A percentile compares a stretch with the other conserved stretches of the same genome.
These are phyloP conservation scores for Tenthredo mesomela DNA, from an alignment of 2,888 invertebrate species.

Conservation along the genomic window DNA sequence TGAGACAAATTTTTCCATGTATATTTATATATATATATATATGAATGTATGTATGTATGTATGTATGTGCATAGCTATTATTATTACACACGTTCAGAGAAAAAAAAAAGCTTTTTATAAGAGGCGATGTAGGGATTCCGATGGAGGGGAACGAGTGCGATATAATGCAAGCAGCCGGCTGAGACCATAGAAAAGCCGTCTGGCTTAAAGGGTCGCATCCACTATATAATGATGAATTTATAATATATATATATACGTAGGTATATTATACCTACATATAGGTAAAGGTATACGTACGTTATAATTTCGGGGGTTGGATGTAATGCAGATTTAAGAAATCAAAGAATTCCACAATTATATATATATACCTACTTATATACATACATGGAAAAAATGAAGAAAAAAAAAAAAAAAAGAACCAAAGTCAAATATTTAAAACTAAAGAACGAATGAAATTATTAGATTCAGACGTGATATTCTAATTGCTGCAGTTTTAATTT, in stretches of 20 bases:
- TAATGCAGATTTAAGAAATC: background rate
- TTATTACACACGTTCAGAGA: constrained; percentile 59
- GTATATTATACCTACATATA: background rate
- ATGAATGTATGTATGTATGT: too few relatives aligned
- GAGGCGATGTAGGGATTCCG: constrained; percentile 58
- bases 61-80: background rate
- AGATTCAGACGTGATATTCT: too few relatives aligned
- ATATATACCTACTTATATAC: too few relatives aligned
- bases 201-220: constrained; percentile 75
- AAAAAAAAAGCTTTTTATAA: constrained; percentile 67
- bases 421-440: too few relatives aligned
- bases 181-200: constrained; percentile 76
- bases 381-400: too few relatives aligned
- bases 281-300: too few relatives aligned
- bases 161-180: constrained; percentile 54
- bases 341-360: too few relatives aligned
- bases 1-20: background rate
- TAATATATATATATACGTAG: background rate
- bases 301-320: background rate
- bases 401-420: too few relatives aligned
- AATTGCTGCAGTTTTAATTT: too few relatives aligned
- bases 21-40: background rate
- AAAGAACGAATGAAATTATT: too few relatives aligned
- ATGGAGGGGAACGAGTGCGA: constrained; percentile 58
- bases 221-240: constrained; percentile 40